Evolutionary conservation across 1,140 invertebrate genomes (phyloP).

Genomic region (Dreissena rostriformis): DNA sequence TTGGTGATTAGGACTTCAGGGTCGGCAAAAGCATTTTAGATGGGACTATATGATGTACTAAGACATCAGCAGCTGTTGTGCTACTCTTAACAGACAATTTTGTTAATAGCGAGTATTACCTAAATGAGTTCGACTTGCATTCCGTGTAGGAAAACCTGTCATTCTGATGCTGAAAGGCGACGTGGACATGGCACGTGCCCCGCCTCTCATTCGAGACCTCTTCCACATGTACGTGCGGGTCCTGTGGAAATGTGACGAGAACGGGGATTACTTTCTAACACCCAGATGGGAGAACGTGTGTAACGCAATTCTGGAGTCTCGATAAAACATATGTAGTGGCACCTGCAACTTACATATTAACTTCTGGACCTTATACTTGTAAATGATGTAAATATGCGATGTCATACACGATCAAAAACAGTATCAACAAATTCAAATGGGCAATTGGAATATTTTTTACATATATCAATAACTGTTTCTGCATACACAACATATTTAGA

Average conservation of each 20-base stretch:
- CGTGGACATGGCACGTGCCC: not conserved
- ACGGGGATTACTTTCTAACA: not conserved
- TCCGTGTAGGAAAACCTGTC: not conserved
- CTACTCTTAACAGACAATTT: not conserved
- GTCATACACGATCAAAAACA: no score
- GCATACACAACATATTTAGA: no score
- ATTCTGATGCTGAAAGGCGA: not conserved
- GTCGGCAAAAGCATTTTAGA: no score
- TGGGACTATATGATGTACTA: no score
- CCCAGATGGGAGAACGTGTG: not conserved
- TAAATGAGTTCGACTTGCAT: slow-evolving; percentile 4
- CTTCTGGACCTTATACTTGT: no score
- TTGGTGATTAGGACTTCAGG: no score
- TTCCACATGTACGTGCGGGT: not conserved
- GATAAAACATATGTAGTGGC: no score
- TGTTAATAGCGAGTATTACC: not conserved
- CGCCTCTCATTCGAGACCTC: not conserved
- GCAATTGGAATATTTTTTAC: no score
- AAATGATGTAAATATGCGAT: no score
- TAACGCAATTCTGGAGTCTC: not conserved
- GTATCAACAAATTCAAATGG: no score
- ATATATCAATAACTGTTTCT: no score
- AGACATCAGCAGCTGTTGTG: not conserved
- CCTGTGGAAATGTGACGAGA: not conserved
- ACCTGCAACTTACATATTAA: no score